Evolutionary conservation across 1,140 invertebrate species (phyloP), one percentile per base, ranked within the genome.

Genomic region (Heliconius congener): DNA sequence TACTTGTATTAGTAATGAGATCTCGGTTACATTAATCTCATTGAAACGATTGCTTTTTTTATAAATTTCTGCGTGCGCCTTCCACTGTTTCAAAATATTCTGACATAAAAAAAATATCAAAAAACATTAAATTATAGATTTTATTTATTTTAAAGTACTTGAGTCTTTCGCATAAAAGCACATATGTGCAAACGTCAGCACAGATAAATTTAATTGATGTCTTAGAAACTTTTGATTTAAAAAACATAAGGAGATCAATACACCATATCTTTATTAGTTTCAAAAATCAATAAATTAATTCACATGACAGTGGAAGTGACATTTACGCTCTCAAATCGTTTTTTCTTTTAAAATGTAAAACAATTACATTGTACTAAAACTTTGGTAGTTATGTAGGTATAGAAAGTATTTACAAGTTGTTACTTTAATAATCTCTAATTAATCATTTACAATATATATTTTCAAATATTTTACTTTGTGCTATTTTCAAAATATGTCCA

Each of bases 11-110:
- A 89, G 86, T 93, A 91, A 85, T 93, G 93, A 94, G 91, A 94
- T 94, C 91, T 86, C 84, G 87, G 84, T 92, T 93, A 85, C 87
- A 70, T 89, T 93, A 94, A 93, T 93, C 91, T 94, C 93, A 93
- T 92, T 87, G 71, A 71, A 77, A 77, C 46, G n/a, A 77, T 73
- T 71, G 77, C 16, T 39, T 77, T 18, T 71, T 80, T 66, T 60
- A 52, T 6, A 55, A 70, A 16, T 55, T 60, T 76, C n/a, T 72
- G 70, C 16, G 73, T 72, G 60, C 70, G 60, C 34, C 76, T 82
- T 80, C 77, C 70, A 78, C 75, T 76, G 46, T 55, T 42, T 23
- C 2, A 13, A 42, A 30, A 66, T 66, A 66, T 13, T 66, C 23
- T 16, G 9, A 30, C n/a, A 30, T 16, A 52, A 19, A 52, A 52